Evolutionary conservation across 2,113 vertebrate genomes (phyloP).

Genomic region (Nannospalax galili): DNA sequence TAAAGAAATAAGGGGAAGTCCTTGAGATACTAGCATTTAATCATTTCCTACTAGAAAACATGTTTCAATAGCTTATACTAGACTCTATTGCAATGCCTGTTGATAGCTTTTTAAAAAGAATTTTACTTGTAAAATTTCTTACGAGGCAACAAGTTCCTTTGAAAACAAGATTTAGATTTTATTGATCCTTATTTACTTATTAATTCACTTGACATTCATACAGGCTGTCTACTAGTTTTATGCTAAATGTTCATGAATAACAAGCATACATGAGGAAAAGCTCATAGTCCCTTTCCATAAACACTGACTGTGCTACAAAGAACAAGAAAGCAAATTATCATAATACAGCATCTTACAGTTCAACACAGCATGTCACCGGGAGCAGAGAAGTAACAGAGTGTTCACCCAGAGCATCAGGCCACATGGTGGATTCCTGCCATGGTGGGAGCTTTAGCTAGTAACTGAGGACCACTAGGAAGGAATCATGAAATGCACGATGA

Average conservation of each 20-base stretch:
- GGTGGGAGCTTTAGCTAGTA: not conserved
- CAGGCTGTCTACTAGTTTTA: not conserved
- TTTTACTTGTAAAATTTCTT: constrained; percentile 24
- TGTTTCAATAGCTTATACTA: constrained; percentile 25
- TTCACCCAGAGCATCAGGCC: not conserved
- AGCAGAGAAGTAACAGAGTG: not conserved
- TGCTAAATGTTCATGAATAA: not conserved
- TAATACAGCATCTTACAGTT: not conserved
- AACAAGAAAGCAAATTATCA: not conserved
- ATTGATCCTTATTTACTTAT: not conserved
- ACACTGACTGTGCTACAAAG: not conserved
- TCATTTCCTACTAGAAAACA: constrained; percentile 46
- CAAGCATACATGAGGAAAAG: not conserved
- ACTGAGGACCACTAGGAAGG: not conserved
- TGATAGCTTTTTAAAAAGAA: constrained; percentile 10
- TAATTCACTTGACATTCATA: not conserved
- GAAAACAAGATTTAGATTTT: not conserved
- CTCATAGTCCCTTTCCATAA: not conserved
- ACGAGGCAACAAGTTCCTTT: not conserved
- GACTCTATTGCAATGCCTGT: not conserved
- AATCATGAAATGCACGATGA: not conserved
- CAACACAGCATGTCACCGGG: not conserved
- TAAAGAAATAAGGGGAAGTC: constrained; percentile 3
- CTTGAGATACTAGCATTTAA: constrained; percentile 36
- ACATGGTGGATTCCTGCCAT: not conserved